phyloP scores from a whole-genome alignment of 2,113 vertebrate species.

The Melospiza georgiana region DNA sequence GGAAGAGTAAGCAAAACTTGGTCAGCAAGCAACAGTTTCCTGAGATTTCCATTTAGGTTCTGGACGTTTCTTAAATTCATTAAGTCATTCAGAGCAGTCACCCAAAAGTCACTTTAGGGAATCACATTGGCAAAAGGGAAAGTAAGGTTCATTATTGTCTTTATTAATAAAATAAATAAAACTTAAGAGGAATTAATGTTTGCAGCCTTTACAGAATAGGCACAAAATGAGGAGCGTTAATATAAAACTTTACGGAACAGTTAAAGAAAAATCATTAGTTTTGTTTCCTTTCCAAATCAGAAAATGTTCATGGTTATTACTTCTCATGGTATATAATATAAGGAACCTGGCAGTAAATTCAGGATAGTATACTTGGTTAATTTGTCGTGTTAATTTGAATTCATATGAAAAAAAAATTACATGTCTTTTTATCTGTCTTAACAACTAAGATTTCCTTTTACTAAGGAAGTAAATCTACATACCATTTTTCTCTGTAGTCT shows the following conservation, averaged over 20 bases:
- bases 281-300: not conserved
- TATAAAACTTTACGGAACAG: not conserved
- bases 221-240: not conserved
- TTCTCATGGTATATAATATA: not conserved
- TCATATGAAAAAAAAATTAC: not conserved
- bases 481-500: not conserved
- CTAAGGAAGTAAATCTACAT: not conserved
- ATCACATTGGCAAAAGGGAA: not conserved
- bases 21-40: not conserved
- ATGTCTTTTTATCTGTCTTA: not conserved
- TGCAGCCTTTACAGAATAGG: not conserved
- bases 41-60: not conserved
- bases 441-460: not conserved
- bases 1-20: not conserved
- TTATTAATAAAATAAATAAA: not conserved
- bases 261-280: not conserved
- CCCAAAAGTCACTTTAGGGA: not conserved
- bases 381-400: not conserved
- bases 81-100: not conserved
- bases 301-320: not conserved
- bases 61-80: not conserved
- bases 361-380: not conserved
- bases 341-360: not conserved
- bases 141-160: not conserved
- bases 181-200: not conserved